These are phyloP conservation scores for Scaptomyza caliginosa DNA, from an alignment of 2,888 invertebrate species.

Conservation along the genomic window DNA sequence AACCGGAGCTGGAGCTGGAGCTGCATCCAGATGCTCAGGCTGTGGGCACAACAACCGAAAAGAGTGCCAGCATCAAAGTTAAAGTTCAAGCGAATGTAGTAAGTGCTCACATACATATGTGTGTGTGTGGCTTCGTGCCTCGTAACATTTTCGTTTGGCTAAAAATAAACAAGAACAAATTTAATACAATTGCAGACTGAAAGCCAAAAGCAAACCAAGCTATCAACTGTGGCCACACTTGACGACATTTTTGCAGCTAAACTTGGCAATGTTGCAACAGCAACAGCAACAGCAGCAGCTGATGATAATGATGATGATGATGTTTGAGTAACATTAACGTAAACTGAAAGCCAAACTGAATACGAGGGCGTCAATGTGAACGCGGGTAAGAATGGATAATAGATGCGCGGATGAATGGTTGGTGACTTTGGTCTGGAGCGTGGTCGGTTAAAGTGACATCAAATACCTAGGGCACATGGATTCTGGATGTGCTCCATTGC, in stretches of 20 bases:
- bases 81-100: slow-evolving; percentile 35
- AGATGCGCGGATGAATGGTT: neutral
- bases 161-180: slow-evolving; percentile 5
- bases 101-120: slow-evolving; percentile 29
- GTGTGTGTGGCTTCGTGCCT: neutral
- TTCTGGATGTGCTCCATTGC: slow-evolving; percentile 15
- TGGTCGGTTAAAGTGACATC: slow-evolving; percentile 56
- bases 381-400: slow-evolving; percentile 2
- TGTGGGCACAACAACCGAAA: slow-evolving; percentile 13
- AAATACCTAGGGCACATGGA: slow-evolving; percentile 50
- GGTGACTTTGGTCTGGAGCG: slow-evolving; percentile 27
- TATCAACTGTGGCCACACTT: slow-evolving; percentile 61
- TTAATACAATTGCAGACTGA: slow-evolving; percentile 54
- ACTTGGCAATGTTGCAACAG: slow-evolving; percentile 35
- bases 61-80: slow-evolving; percentile 26
- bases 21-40: slow-evolving; percentile 16
- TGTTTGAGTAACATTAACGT: slow-evolving; percentile 15
- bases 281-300: slow-evolving; percentile 2
- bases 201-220: slow-evolving; percentile 35
- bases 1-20: slow-evolving; percentile 18
- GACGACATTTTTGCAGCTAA: slow-evolving; percentile 64
- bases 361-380: slow-evolving; percentile 38
- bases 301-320: slow-evolving; percentile 5
- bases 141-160: neutral
- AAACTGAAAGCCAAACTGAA: slow-evolving; percentile 32